Evolutionary conservation across 2,113 vertebrate species (phyloP), one percentile per base, ranked within the genome.

Genomic region (Paradisaea rubra): DNA sequence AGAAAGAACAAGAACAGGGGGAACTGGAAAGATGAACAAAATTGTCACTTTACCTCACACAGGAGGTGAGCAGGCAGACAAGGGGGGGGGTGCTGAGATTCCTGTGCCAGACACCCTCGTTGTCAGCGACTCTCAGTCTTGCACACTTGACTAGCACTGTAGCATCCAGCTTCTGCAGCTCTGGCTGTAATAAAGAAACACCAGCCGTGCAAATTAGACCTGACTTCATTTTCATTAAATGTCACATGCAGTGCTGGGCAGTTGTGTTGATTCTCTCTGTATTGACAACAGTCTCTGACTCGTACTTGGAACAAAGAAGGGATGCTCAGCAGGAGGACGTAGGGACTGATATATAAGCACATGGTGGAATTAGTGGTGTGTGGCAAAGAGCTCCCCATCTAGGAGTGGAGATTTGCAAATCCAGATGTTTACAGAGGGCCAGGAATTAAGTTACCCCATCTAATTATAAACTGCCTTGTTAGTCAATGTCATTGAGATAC

Each of bases 151-250:
- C 31, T 61, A 6, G 53, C 28, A 12, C 35, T 10, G 65, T 19
- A 56, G 59, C 85, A 70, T 65, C 45, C 74, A 73, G 47, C 59
- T 85, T 65, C 74, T 77, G 79, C 88, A 63, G 78, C n/a, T 83
- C 71, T 86, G 64, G 19, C 49, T 88, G 52, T 60, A 83, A 59
- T 64, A 64, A 88, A 78, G 69, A 33, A 92, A 80, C 59, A 73
- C 35, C 78, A 70, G 71, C 71, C 54, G 59, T 70, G 81, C 79
- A 89, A 88, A 94, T 94, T 28, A 91, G 78, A 31, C n/a, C 73
- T 57, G 63, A 30, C 73, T 92, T 88, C 16, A 71, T 90, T 94
- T 86, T 76, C 91, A 82, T 89, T 87, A 89, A 89, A 73, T 86
- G 85, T 88, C 87, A 79, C 73, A 77, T 3, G 74, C 11, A 1